Percentiles rank a stretch among this genome's conserved stretches.
Conservation (phyloP, 2,113 vertebrate genomes). For the Passer domesticus region DNA sequence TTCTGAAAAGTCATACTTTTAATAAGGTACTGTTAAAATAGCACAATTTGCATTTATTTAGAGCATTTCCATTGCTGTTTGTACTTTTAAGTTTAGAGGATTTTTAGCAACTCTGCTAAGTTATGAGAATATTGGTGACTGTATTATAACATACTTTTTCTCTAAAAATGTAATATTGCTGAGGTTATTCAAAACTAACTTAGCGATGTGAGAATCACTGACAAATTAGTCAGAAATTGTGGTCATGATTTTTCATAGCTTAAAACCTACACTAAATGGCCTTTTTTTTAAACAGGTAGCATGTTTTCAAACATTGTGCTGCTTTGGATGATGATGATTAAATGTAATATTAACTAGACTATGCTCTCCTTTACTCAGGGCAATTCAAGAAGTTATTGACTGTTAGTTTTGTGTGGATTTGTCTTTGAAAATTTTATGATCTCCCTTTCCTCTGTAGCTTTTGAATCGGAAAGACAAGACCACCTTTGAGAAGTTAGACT, state of each 20-base stretch:
- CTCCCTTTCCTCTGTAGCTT: conserved; percentile 73
- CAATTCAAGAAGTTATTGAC: not conserved
- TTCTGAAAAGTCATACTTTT: not conserved
- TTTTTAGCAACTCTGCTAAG: not conserved
- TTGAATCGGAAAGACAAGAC: conserved; percentile 93
- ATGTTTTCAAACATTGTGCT: not conserved
- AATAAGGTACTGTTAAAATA: not conserved
- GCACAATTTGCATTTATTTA: not conserved
- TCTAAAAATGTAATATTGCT: not conserved
- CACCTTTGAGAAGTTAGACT: conserved; percentile 92
- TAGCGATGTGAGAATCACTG: not conserved
- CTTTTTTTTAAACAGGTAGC: not conserved
- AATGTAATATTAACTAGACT: not conserved
- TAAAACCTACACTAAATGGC: not conserved
- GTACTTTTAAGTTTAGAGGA: not conserved
- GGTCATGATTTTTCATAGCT: not conserved
- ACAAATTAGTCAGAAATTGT: not conserved
- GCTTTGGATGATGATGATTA: not conserved
- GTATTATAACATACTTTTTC: not conserved
- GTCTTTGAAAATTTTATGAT: not conserved
- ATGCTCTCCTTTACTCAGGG: not conserved
- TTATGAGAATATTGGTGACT: not conserved
- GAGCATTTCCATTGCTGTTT: not conserved
- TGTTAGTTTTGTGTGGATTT: not conserved
- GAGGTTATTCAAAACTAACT: not conserved